phyloP scores from a whole-genome alignment of 1,140 invertebrate species.

The Halictus rubicundus region DNA sequence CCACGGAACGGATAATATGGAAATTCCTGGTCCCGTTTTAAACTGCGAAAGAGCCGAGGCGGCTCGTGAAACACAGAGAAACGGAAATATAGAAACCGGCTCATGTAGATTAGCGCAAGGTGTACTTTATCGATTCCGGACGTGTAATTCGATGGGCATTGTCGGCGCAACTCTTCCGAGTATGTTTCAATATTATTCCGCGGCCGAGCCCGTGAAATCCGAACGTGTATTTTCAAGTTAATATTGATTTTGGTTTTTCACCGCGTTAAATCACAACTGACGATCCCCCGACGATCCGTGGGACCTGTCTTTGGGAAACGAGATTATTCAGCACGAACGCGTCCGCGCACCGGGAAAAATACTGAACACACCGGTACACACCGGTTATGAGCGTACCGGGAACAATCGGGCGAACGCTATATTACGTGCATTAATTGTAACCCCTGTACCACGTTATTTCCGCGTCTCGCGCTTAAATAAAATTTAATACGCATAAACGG shows the following conservation, averaged over 20 bases:
- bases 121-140: neutral
- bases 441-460: neutral
- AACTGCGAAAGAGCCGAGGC: neutral
- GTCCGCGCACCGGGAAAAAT: neutral
- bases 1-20: neutral
- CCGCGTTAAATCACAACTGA: neutral
- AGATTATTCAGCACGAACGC: neutral
- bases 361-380: neutral
- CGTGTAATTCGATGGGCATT: neutral
- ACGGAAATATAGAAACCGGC: neutral
- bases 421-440: constrained; percentile 21
- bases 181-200: neutral
- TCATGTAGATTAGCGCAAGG: neutral
- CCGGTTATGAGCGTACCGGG: no score
- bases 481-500: constrained; percentile 22
- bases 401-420: neutral
- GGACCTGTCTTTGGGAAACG: neutral
- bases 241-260: neutral
- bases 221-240: neutral
- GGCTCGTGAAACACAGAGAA: neutral
- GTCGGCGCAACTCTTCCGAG: neutral
- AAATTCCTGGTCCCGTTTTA: neutral
- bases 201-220: neutral
- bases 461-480: constrained; percentile 21
- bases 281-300: no score